Base-by-base conservation (phyloP, 2,888 invertebrate genomes). In the Creontiades dilutus region DNA sequence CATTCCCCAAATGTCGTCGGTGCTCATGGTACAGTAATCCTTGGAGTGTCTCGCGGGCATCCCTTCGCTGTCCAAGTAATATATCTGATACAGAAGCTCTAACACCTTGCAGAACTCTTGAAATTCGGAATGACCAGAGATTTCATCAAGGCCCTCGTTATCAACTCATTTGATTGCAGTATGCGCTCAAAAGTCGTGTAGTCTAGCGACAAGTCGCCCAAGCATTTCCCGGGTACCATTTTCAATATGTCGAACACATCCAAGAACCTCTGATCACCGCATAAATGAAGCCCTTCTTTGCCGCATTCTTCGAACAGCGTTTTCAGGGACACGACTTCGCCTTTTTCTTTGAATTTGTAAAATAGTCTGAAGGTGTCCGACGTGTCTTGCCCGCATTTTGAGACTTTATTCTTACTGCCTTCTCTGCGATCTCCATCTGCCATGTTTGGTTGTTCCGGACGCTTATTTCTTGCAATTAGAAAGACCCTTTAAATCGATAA, bases 1-100 rank as follows among this genome's bases (percentile, higher is more conserved):
- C 46, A 86, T 12, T 13, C 86, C 75, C 86, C 86, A 86, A 3
- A 75, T 27, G 47, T 86, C 86, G 5, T 86, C 75, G 12, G 86
- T 47, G 16, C 86, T 61, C 47, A 86, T 75, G 46, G 14, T 48
- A 27, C 86, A 86, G 86, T 57, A 47, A 47, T 86, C 86, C 19
- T 61, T 86, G 12, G 75, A 86, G 28, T 86, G 84, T 23, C 84
- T 84, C 1, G 84, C 84, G 0, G 84, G 55, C 19, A 16, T 52
- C 12, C 84, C 84, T 0, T 84, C 57, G 7, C 37, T 75, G 52
- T 86, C 76, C n/a, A 76, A n/a, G 23, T 46, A 47, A 14, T 76
- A 68, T 0, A 61, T 48, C 11, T 75, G 68, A 28, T 47, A 86
- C 55, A 86, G 19, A n/a, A 86, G 86, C 27, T 75, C 47, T 19